Conservation (phyloP, 2,888 invertebrate species). For the Plagodis pulveraria region DNA sequence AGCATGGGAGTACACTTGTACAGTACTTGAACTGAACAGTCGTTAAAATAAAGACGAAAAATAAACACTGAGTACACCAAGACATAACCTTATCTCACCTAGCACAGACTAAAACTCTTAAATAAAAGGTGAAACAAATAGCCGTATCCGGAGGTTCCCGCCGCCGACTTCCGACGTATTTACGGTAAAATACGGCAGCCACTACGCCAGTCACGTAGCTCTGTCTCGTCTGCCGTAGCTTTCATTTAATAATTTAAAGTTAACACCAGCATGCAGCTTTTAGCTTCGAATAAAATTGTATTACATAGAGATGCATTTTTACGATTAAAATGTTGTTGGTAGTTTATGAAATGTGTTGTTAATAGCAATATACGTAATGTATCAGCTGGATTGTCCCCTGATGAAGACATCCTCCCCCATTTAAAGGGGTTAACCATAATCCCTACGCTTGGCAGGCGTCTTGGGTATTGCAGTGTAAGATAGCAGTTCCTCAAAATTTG, state of each 20-base stretch:
- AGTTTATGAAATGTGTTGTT: no score
- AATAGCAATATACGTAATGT: no score
- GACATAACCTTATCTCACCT: not conserved
- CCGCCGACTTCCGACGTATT: conserved; percentile 15
- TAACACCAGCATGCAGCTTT: conserved; percentile 28
- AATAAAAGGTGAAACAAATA: conserved; percentile 24
- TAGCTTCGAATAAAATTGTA: conserved; percentile 29
- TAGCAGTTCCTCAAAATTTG: no score
- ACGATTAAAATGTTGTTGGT: not conserved
- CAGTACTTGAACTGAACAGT: not conserved
- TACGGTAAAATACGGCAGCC: conserved; percentile 13
- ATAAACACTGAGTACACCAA: not conserved
- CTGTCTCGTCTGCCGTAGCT: conserved; percentile 10
- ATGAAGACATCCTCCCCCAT: no score
- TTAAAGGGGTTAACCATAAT: no score
- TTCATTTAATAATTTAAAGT: conserved; percentile 41
- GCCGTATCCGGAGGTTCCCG: conserved; percentile 11
- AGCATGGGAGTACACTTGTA: no score
- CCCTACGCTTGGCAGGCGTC: no score
- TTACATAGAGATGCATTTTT: conserved; percentile 15
- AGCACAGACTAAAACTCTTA: conserved; percentile 5
- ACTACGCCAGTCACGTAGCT: conserved; percentile 23
- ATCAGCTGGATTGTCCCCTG: no score
- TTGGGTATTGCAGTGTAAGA: no score
- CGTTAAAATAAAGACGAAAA: not conserved